phyloP scores from a whole-genome alignment of 1,140 invertebrate genomes.

The Homalodisca vitripennis region DNA sequence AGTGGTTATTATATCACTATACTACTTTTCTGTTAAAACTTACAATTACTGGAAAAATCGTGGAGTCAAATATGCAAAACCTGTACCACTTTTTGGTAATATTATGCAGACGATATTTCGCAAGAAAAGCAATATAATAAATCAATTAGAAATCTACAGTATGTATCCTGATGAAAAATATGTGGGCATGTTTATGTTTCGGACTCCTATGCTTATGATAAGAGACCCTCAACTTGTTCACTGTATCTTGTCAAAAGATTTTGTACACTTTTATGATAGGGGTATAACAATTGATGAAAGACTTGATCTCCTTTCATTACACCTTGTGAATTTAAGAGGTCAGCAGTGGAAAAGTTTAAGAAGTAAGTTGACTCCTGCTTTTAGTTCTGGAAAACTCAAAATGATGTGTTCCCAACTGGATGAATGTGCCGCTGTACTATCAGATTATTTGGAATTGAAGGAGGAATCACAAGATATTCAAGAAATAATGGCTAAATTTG shows the following conservation, averaged over 20 bases:
- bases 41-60: slow-evolving; percentile 50
- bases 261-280: slow-evolving; percentile 49
- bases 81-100: slow-evolving; percentile 40
- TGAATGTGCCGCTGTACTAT: slow-evolving; percentile 21
- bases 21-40: slow-evolving; percentile 48
- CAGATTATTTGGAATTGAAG: slow-evolving; percentile 2
- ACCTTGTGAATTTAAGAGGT: slow-evolving; percentile 43
- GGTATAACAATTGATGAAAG: slow-evolving; percentile 42
- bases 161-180: slow-evolving; percentile 32
- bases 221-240: slow-evolving; percentile 51
- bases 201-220: slow-evolving; percentile 46
- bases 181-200: slow-evolving; percentile 35
- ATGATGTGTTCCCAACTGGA: slow-evolving; percentile 40
- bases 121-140: neutral
- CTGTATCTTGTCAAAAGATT: slow-evolving; percentile 52
- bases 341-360: slow-evolving; percentile 46
- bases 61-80: slow-evolving; percentile 34
- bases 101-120: neutral
- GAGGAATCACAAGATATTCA: slow-evolving; percentile 46
- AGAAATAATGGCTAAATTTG: slow-evolving; percentile 51
- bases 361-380: slow-evolving; percentile 43
- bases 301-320: slow-evolving; percentile 38
- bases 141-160: slow-evolving; percentile 33
- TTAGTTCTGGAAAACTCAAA: slow-evolving; percentile 42
- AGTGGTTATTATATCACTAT: slow-evolving; percentile 31